These are phyloP conservation scores for Nasonia giraulti DNA, from an alignment of 1,140 invertebrate genomes.

Conservation along the genomic window DNA sequence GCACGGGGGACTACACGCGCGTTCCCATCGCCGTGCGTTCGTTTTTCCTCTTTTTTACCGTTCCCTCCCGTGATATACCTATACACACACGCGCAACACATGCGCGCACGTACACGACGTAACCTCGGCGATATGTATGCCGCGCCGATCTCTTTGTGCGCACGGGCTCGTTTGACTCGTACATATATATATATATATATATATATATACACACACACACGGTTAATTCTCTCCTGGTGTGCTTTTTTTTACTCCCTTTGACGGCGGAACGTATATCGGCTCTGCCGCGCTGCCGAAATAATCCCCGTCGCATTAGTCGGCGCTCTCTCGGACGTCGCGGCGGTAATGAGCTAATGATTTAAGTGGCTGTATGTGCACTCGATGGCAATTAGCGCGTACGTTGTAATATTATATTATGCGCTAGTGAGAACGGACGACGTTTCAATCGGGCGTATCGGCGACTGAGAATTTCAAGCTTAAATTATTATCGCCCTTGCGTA, in stretches of 20 bases:
- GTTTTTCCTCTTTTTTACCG: not conserved
- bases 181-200: no score
- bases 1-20: not conserved
- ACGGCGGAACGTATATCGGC: not conserved
- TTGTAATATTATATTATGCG: no score
- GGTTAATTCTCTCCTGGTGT: not conserved
- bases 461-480: no score
- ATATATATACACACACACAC: not conserved
- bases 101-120: no score
- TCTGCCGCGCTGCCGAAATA: not conserved
- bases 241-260: no score
- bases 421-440: not conserved
- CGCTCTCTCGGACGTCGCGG: no score
- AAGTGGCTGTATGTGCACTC: not conserved
- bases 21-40: not conserved
- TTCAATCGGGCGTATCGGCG: not conserved
- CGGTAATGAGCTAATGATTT: not conserved
- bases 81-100: not conserved
- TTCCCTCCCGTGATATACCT: not conserved
- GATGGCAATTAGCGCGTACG: not conserved
- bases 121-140: not conserved
- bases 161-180: not conserved
- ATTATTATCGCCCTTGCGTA: not conserved
- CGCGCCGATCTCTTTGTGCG: not conserved
- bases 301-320: not conserved